A percentile compares a stretch with the other conserved stretches of the same genome.
These are phyloP conservation scores for Drosophila albomicans DNA, from an alignment of 1,140 invertebrate genomes.

Conservation along the genomic window DNA sequence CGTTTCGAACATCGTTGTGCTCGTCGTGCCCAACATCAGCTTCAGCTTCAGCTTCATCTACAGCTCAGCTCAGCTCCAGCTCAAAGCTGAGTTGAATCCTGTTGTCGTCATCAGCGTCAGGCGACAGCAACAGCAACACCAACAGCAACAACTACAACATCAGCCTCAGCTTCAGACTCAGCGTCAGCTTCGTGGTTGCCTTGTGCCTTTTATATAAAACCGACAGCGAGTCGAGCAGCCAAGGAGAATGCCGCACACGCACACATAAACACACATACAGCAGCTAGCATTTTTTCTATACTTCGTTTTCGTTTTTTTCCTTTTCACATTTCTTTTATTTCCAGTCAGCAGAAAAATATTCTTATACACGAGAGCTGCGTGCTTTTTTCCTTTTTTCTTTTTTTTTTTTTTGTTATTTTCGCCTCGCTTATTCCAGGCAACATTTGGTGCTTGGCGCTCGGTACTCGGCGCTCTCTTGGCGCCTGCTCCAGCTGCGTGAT, in stretches of 20 bases:
- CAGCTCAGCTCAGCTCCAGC: slow-evolving; percentile 45
- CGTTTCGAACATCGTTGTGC: slow-evolving; percentile 2
- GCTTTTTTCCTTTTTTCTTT: slow-evolving; percentile 29
- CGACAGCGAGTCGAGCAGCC: slow-evolving; percentile 55
- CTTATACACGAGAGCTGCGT: slow-evolving; percentile 74
- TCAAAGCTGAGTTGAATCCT: slow-evolving; percentile 37
- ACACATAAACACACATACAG: slow-evolving; percentile 52
- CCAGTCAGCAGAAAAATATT: slow-evolving; percentile 77
- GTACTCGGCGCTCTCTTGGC: slow-evolving; percentile 37
- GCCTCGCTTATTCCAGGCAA: slow-evolving; percentile 41
- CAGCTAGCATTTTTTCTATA: slow-evolving; percentile 33
- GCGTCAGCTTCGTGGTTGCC: slow-evolving; percentile 41
- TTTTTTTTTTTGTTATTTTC: background rate
- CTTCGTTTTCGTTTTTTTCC: slow-evolving; percentile 39
- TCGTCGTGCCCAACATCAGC: background rate
- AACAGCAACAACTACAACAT: background rate
- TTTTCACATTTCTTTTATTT: slow-evolving; percentile 77
- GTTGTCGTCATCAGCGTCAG: slow-evolving; percentile 44
- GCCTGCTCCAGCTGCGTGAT: slow-evolving; percentile 43
- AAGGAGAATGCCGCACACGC: slow-evolving; percentile 61
- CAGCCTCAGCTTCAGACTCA: background rate
- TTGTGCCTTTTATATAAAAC: slow-evolving; percentile 66
- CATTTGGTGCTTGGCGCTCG: slow-evolving; percentile 7
- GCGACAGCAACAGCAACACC: background rate
- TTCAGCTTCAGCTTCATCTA: slow-evolving; percentile 13